Conservation (phyloP, 2,113 vertebrate genomes). For the Glaucidium brasilianum region DNA sequence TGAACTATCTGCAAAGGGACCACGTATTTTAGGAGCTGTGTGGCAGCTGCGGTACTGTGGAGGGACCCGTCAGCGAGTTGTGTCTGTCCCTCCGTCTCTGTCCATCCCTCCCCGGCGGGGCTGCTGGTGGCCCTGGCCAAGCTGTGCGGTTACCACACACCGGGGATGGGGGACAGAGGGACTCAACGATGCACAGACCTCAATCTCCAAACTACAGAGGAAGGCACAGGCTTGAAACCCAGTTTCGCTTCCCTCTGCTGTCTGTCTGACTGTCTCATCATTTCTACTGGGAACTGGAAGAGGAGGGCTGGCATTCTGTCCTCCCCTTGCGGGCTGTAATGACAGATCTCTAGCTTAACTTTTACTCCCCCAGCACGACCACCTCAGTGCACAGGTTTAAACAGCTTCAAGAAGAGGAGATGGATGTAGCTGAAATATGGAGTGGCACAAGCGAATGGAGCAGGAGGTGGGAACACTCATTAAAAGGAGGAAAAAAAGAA, state of each 20-base stretch:
- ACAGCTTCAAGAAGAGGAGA: background rate
- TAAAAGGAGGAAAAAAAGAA: constrained; percentile 31
- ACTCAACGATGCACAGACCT: background rate
- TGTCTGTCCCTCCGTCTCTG: background rate
- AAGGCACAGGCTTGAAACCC: background rate
- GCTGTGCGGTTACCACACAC: fast-evolving
- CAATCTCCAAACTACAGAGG: background rate
- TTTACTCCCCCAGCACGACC: background rate
- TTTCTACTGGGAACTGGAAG: background rate
- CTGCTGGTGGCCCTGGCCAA: background rate
- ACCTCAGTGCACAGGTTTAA: background rate
- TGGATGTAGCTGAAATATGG: background rate
- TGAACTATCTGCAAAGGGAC: background rate
- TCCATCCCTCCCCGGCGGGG: background rate
- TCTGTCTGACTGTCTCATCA: background rate
- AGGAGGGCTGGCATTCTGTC: background rate
- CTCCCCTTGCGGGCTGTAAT: background rate
- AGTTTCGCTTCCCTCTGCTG: background rate
- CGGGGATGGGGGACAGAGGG: background rate
- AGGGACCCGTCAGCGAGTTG: background rate
- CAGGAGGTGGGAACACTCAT: background rate
- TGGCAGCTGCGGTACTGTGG: fast-evolving
- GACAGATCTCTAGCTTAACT: background rate
- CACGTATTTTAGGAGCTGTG: fast-evolving
- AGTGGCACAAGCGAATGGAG: background rate